These are phyloP conservation scores for Criorhina ranunculi DNA, from an alignment of 2,888 invertebrate genomes.

Conservation along the genomic window DNA sequence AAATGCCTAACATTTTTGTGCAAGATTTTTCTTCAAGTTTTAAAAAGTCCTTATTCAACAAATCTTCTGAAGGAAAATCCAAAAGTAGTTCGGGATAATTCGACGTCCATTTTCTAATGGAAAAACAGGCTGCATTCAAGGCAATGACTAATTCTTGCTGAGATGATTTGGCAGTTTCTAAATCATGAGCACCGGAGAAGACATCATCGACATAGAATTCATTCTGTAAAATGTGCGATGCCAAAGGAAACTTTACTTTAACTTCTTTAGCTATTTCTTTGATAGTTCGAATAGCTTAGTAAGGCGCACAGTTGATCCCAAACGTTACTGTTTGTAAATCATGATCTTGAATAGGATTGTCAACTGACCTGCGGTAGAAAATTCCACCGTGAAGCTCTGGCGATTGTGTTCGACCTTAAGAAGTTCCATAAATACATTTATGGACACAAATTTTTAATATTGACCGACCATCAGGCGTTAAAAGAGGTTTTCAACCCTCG, in stretches of 20 bases:
- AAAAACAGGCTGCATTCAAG: conserved; percentile 28
- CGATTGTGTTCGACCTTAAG: conserved; percentile 78
- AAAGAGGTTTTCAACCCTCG: no score
- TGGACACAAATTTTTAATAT: conserved; percentile 76
- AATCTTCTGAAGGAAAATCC: not conserved
- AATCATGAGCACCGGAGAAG: not conserved
- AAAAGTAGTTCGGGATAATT: conserved; percentile 1
- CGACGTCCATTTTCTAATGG: conserved; percentile 52
- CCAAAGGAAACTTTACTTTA: conserved; percentile 11
- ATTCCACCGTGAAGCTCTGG: conserved; percentile 22
- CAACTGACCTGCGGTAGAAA: conserved; percentile 48
- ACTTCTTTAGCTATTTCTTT: conserved; percentile 46
- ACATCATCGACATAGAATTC: conserved; percentile 44
- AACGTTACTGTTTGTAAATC: conserved; percentile 50
- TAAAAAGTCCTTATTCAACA: not conserved
- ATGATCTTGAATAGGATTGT: not conserved
- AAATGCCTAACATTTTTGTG: not conserved
- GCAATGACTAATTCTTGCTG: conserved; percentile 38
- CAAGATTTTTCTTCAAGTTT: not conserved
- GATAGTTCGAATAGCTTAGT: conserved; percentile 51
- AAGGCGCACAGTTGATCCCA: conserved; percentile 54
- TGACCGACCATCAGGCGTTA: no score
- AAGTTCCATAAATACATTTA: conserved; percentile 83
- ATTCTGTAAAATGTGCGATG: conserved; percentile 12
- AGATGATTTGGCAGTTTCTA: not conserved